These are phyloP conservation scores for Patella depressa DNA, from an alignment of 2,888 invertebrate genomes.

Conservation along the genomic window DNA sequence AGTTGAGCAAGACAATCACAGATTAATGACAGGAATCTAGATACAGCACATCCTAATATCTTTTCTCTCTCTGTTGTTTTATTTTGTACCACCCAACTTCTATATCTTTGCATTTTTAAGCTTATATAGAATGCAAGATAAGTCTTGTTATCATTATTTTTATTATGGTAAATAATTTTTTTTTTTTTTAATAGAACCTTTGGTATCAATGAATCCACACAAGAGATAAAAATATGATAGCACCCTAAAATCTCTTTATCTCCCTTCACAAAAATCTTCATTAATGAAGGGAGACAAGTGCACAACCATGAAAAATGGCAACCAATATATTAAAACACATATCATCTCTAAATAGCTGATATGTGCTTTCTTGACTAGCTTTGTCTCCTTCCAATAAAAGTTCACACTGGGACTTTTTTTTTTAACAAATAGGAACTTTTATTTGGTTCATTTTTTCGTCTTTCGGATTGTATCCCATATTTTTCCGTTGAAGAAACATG, in stretches of 20 bases:
- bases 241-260: constrained; percentile 25
- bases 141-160: background rate
- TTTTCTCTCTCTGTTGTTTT: background rate
- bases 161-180: background rate
- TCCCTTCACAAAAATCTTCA: constrained; percentile 14
- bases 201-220: constrained; percentile 24
- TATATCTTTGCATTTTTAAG: no score
- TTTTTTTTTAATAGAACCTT: constrained; percentile 13
- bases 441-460: constrained; percentile 67
- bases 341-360: constrained; percentile 16
- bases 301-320: constrained; percentile 30
- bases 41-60: background rate
- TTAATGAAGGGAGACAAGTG: constrained; percentile 22
- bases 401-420: background rate
- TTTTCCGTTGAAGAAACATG: constrained; percentile 79
- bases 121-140: no score
- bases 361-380: constrained; percentile 28
- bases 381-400: background rate
- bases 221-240: constrained; percentile 19
- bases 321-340: constrained; percentile 18
- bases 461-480: constrained; percentile 70
- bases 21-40: background rate
- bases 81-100: background rate
- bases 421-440: constrained; percentile 63
- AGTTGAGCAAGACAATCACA: constrained; percentile 8